These are phyloP conservation scores for Drepanosiphum platanoidis DNA, from an alignment of 2,888 invertebrate species.

Conservation along the genomic window DNA sequence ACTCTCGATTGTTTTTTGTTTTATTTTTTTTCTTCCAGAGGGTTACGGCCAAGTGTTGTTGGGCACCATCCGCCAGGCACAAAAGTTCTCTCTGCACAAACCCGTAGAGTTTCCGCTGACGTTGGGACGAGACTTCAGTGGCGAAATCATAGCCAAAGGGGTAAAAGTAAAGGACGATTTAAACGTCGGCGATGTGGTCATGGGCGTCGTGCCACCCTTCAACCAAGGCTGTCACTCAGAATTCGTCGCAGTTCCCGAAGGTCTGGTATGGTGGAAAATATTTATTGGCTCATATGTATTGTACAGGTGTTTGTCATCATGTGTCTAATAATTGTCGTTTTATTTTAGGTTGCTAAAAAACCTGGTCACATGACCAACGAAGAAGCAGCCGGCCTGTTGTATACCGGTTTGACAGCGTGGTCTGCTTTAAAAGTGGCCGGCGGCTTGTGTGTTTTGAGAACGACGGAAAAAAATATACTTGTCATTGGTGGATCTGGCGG, in stretches of 20 bases:
- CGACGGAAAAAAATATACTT: constrained; percentile 74
- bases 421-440: constrained; percentile 79
- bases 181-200: constrained; percentile 83
- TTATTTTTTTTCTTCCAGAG: constrained; percentile 68
- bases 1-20: neutral
- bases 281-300: neutral
- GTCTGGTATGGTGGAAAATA: constrained; percentile 31
- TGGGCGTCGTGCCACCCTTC: constrained; percentile 84
- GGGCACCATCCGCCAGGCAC: constrained; percentile 71
- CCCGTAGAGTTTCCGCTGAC: constrained; percentile 82
- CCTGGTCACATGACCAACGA: constrained; percentile 73
- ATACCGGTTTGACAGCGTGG: constrained; percentile 88
- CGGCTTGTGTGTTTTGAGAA: constrained; percentile 68
- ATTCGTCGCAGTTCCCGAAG: constrained; percentile 72
- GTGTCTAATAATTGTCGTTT: neutral
- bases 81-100: constrained; percentile 51
- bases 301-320: neutral
- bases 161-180: constrained; percentile 71
- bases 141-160: constrained; percentile 80
- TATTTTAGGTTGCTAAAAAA: constrained; percentile 73
- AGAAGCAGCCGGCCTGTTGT: constrained; percentile 84
- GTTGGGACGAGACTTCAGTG: constrained; percentile 91
- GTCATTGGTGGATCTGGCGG: constrained; percentile 92
- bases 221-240: constrained; percentile 85
- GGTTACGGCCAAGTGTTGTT: constrained; percentile 85